A percentile compares a stretch with the other conserved stretches of the same genome.
phyloP scores from a whole-genome alignment of 1,140 invertebrate genomes.

The Drosophila pallidifrons region DNA sequence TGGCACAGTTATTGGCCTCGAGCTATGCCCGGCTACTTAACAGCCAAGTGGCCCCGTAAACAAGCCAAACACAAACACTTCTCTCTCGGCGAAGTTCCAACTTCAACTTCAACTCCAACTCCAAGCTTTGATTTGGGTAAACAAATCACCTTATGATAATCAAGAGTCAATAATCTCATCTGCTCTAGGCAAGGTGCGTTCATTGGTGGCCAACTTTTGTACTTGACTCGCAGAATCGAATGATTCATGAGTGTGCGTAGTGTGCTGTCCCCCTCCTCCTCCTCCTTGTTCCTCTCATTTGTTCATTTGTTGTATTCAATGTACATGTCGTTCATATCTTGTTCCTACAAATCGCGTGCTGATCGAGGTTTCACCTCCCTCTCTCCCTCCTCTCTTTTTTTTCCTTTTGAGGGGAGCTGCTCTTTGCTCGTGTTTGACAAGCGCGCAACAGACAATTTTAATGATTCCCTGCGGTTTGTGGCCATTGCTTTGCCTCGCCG shows the following conservation, averaged over 20 bases:
- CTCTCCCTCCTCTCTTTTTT: slow-evolving; percentile 18
- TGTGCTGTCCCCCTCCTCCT: slow-evolving; percentile 1
- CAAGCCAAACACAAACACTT: slow-evolving; percentile 58
- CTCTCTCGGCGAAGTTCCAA: slow-evolving; percentile 13
- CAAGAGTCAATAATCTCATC: slow-evolving; percentile 67
- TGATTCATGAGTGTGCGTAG: slow-evolving; percentile 74
- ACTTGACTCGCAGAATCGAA: slow-evolving; percentile 65
- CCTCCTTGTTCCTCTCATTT: slow-evolving; percentile 8
- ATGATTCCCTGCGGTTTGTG: slow-evolving; percentile 76
- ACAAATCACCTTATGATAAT: slow-evolving; percentile 70
- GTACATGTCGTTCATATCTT: slow-evolving; percentile 81
- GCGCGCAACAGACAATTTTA: slow-evolving; percentile 78
- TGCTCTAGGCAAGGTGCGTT: slow-evolving; percentile 19
- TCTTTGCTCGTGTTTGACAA: slow-evolving; percentile 69
- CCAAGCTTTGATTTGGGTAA: slow-evolving; percentile 48
- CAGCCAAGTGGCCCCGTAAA: slow-evolving; percentile 53
- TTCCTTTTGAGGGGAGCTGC: slow-evolving; percentile 6
- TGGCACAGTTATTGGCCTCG: slow-evolving; percentile 59
- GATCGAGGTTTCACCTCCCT: slow-evolving; percentile 49
- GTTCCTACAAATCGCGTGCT: slow-evolving; percentile 81
- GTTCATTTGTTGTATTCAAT: slow-evolving; percentile 67
- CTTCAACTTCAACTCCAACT: not conserved
- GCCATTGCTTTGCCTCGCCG: slow-evolving; percentile 27
- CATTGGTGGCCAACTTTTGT: slow-evolving; percentile 37
- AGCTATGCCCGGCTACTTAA: slow-evolving; percentile 35